These are phyloP conservation scores for Zoanthus sociatus DNA, from an alignment of 92 coral and sea anemone genomes.

Conservation along the genomic window DNA sequence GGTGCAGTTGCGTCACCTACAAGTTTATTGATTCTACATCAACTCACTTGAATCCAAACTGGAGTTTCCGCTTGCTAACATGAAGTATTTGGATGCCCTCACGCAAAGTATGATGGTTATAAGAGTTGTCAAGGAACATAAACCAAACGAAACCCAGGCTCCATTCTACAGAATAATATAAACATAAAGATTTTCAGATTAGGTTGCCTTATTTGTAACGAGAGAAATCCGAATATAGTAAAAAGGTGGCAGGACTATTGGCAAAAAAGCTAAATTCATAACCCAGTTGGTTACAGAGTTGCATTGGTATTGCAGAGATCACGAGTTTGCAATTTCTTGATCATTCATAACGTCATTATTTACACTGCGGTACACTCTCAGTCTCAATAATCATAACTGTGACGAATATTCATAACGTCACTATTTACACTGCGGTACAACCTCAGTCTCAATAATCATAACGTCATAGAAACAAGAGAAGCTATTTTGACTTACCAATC, in stretches of 20 bases:
- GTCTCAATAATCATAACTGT: no score
- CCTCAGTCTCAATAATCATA: no score
- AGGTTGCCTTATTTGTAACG: neutral
- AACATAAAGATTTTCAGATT: neutral
- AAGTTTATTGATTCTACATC: neutral
- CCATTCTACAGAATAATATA: slow-evolving; percentile 61
- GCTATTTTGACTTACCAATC: slow-evolving; percentile 64
- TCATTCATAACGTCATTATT: no score
- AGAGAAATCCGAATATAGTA: no score
- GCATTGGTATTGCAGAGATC: no score
- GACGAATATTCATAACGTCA: no score
- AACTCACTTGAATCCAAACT: slow-evolving; percentile 40
- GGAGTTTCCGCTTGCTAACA: slow-evolving; percentile 5
- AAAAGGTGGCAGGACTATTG: no score
- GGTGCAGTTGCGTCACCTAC: neutral
- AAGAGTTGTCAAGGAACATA: slow-evolving; percentile 66
- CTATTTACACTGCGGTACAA: no score
- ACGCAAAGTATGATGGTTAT: slow-evolving; percentile 80
- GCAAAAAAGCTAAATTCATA: no score
- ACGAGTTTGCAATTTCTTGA: no score
- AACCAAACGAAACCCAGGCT: slow-evolving; percentile 84
- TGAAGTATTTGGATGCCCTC: slow-evolving; percentile 82
- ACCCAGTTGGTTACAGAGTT: no score
- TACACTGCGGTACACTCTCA: no score
- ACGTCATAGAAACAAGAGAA: neutral